These are phyloP conservation scores for Cataglyphis hispanica DNA, from an alignment of 1,140 invertebrate genomes.

Conservation along the genomic window DNA sequence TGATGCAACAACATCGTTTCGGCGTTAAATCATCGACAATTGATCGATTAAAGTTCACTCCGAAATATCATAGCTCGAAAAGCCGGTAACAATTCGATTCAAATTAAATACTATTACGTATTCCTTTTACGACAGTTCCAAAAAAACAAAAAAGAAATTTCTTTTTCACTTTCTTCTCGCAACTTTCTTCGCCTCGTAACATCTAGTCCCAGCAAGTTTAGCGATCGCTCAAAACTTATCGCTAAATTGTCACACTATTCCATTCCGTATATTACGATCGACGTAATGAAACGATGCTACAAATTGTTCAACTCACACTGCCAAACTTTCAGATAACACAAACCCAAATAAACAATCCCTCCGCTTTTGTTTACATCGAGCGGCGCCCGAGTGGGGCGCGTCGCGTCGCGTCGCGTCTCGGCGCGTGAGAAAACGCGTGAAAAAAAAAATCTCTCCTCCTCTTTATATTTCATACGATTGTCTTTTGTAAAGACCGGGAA, in stretches of 20 bases:
- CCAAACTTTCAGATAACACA: background rate
- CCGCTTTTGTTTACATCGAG: too few relatives aligned
- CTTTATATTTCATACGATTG: background rate
- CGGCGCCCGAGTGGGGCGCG: background rate
- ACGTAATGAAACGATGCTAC: background rate
- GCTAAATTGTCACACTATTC: background rate
- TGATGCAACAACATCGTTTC: background rate
- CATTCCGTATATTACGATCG: background rate
- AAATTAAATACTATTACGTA: background rate
- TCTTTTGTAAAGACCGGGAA: too few relatives aligned
- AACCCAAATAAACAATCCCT: too few relatives aligned
- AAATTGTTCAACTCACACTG: background rate
- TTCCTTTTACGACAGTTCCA: background rate
- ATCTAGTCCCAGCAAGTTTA: background rate
- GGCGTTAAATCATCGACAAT: background rate
- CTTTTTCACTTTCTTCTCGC: background rate
- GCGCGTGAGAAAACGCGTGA: too few relatives aligned
- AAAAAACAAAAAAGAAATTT: background rate
- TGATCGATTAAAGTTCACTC: background rate
- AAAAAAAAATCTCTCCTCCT: too few relatives aligned
- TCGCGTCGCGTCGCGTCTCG: too few relatives aligned
- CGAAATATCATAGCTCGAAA: background rate
- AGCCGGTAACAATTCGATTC: background rate
- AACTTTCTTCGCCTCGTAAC: slow-evolving; percentile 1
- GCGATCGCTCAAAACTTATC: background rate